Percentiles rank a stretch among this genome's conserved stretches.
Conservation (phyloP, 1,140 invertebrate genomes). For the Octopus sinensis region DNA sequence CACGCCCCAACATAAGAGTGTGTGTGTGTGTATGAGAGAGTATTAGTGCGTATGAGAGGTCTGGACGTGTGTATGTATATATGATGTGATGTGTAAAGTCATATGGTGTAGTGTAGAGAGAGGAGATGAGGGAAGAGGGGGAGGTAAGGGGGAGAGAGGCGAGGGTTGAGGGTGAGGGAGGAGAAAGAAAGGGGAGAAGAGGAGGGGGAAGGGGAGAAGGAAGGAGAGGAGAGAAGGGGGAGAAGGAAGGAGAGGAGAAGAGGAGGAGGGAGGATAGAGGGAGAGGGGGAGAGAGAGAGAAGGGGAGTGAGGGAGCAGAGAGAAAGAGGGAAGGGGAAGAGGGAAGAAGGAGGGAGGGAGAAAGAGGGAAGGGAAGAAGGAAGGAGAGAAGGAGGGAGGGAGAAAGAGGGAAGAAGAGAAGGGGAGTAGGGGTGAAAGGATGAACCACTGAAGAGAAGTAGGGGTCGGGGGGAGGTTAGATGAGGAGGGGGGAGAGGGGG, state of each 20-base stretch:
- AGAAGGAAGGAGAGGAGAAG: not conserved
- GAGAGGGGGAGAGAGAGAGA: not conserved
- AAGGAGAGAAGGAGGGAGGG: not conserved
- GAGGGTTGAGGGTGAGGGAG: not conserved
- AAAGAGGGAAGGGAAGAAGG: not conserved
- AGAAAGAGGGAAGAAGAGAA: not conserved
- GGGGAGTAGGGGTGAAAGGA: too few relatives aligned
- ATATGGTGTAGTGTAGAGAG: too few relatives aligned
- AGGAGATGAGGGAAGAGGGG: not conserved
- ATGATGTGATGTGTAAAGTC: too few relatives aligned
- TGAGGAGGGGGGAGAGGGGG: too few relatives aligned
- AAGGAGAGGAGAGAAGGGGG: not conserved
- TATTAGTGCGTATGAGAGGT: too few relatives aligned
- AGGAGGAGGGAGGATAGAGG: not conserved
- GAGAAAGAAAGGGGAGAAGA: not conserved
- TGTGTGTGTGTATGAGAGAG: too few relatives aligned
- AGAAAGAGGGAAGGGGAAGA: not conserved
- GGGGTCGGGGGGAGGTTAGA: too few relatives aligned
- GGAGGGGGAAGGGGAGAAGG: not conserved
- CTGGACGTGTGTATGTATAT: too few relatives aligned
- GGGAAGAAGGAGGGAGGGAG: not conserved
- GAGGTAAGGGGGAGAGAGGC: not conserved
- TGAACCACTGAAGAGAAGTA: too few relatives aligned
- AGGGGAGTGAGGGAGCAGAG: not conserved
- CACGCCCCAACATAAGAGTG: too few relatives aligned